Base-by-base conservation (phyloP, 2,797 vertebrate genomes). In the Simalia tracyae region DNA sequence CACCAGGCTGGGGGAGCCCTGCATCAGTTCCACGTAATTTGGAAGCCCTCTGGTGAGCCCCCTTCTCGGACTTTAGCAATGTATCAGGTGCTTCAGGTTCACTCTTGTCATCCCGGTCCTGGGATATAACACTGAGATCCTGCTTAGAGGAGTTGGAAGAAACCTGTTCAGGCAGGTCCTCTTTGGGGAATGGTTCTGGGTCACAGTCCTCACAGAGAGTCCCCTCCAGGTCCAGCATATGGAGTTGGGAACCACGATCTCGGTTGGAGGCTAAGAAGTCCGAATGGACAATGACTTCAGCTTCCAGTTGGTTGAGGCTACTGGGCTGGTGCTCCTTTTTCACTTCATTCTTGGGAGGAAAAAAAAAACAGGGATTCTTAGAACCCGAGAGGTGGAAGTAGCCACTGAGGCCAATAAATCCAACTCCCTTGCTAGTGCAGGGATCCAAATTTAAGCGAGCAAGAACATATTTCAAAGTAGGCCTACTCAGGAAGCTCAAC, bases 221-320 rank as follows among this genome's bases (percentile, higher is more conserved):
- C 91, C 94, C 96, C 91, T 96, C 96, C 4, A 17, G 84, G 86
- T 96, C 97, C 94, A 96, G 90, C 54, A 92, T 94, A 56, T 90
- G 96, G 92, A 97, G 93, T 86, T 93, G 95, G 94, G 97, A 97
- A 95, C 94, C 87, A 2, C 94, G 93, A 94, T 93, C 93, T 97
- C 94, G 97, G 90, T 93, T 95, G 28, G 97, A 97, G 31, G 99
- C 98, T 14, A 98, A 98, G 91, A 99, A 98, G 97, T 99, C 98
- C 1, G 99, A 99, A 96, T 99, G 99, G 94, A 99, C 99, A 0
- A 99, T 99, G 95, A 99, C 99, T 61, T 99, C 98, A 0, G 99
- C 99, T 96, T 99, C 98, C 87, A 99, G 98, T 96, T 98, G 98
- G 97, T 99, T 98, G 84, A 98, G 97, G 96, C 95, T 96, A 46